phyloP scores from a whole-genome alignment of 2,888 invertebrate genomes.

The Nomada flava region DNA sequence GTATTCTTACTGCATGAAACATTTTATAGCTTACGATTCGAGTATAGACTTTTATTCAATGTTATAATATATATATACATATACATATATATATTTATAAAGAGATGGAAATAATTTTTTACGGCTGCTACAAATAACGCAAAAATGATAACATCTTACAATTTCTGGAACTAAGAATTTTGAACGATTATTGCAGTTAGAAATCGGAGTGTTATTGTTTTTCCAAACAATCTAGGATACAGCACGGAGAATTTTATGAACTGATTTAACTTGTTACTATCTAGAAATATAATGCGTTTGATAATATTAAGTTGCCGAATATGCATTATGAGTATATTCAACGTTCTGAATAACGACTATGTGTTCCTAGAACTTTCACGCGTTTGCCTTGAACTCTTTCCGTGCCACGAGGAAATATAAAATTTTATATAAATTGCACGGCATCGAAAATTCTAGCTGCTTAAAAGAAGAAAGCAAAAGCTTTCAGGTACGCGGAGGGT shows the following conservation, averaged over 20 bases:
- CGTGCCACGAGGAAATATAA: neutral
- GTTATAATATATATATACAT: no score
- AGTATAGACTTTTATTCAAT: neutral
- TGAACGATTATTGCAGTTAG: neutral
- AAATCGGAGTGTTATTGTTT: neutral
- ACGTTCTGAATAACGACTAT: neutral
- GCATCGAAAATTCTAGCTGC: neutral
- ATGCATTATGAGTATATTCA: neutral
- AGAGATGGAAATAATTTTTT: neutral
- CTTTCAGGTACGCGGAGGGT: neutral
- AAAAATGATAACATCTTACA: neutral
- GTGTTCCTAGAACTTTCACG: neutral
- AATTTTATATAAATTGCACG: neutral
- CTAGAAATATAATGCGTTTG: neutral
- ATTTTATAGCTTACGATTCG: neutral
- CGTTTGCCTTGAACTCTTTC: conserved; percentile 16
- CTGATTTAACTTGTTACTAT: neutral
- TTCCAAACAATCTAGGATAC: neutral
- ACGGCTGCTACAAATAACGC: neutral
- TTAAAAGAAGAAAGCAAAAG: neutral
- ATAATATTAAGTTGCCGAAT: neutral
- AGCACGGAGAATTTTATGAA: neutral
- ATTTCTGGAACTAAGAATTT: neutral
- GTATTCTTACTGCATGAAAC: conserved; percentile 21
- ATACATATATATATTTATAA: neutral